Conservation (phyloP, 2,797 vertebrate species). For the Molossus molossus region DNA sequence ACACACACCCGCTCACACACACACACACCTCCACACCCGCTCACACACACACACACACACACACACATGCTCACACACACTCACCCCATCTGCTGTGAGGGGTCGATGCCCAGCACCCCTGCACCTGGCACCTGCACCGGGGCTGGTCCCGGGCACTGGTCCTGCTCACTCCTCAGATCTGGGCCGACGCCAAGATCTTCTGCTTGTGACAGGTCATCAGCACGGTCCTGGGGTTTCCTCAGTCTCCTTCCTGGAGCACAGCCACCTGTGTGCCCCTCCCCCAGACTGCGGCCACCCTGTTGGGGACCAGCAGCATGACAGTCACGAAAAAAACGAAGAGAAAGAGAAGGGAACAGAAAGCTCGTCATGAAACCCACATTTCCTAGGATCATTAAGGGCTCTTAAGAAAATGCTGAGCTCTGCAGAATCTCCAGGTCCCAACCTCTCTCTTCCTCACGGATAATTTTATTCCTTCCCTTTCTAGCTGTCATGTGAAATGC, state of each 20-base stretch:
- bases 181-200: not conserved
- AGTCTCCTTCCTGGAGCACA: no score
- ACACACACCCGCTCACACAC: no score
- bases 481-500: not conserved
- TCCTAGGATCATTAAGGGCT: conserved; percentile 34
- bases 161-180: not conserved
- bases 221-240: not conserved
- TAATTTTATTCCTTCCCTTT: no score
- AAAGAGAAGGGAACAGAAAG: not conserved
- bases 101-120: no score
- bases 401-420: conserved; percentile 33
- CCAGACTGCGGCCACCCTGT: accelerated
- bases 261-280: not conserved
- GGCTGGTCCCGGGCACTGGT: accelerated
- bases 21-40: no score
- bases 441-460: conserved; percentile 51
- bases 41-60: no score
- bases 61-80: not conserved
- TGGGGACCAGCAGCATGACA: no score
- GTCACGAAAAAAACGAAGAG: not conserved
- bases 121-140: not conserved
- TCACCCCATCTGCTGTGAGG: not conserved
- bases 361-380: not conserved
- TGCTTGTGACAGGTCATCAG: not conserved
- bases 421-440: not conserved